A percentile compares a stretch with the other conserved stretches of the same genome.
Evolutionary conservation across 2,797 vertebrate species (phyloP).

Genomic region (Lithobates sylvaticus): DNA sequence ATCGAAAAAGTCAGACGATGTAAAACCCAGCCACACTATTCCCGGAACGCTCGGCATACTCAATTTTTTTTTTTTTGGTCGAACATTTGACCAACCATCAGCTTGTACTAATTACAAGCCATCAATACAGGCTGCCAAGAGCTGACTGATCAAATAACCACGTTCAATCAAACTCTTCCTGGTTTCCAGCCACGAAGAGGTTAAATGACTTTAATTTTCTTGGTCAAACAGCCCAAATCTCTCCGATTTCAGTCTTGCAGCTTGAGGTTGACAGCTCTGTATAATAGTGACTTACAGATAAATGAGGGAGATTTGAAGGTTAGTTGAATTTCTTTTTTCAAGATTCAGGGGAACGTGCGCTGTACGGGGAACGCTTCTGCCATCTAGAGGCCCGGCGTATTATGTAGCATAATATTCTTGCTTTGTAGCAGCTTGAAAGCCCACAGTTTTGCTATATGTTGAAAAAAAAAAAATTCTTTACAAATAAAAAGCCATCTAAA

Average conservation of each 20-base stretch:
- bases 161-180: neutral
- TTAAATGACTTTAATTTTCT: conserved; percentile 51
- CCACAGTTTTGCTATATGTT: too few relatives aligned
- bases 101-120: conserved; percentile 11
- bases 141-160: neutral
- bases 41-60: neutral
- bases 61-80: neutral
- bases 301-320: conserved; percentile 62
- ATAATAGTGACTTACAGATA: conserved; percentile 58
- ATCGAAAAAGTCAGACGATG: too few relatives aligned
- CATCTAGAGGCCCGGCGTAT: conserved; percentile 1
- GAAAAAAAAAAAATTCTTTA: too few relatives aligned
- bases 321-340: conserved; percentile 26
- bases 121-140: conserved; percentile 1
- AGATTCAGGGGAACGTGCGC: neutral
- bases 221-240: conserved; percentile 48
- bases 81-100: conserved; percentile 13
- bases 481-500: too few relatives aligned
- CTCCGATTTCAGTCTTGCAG: conserved; percentile 35
- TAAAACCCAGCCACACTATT: neutral
- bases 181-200: conserved; percentile 5
- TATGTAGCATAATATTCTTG: neutral
- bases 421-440: too few relatives aligned
- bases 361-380: conserved; percentile 21
- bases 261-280: conserved; percentile 46